Percentiles rank a stretch among this genome's conserved stretches.
Conservation (phyloP, 2,888 invertebrate species). For the Hesperia comma region DNA sequence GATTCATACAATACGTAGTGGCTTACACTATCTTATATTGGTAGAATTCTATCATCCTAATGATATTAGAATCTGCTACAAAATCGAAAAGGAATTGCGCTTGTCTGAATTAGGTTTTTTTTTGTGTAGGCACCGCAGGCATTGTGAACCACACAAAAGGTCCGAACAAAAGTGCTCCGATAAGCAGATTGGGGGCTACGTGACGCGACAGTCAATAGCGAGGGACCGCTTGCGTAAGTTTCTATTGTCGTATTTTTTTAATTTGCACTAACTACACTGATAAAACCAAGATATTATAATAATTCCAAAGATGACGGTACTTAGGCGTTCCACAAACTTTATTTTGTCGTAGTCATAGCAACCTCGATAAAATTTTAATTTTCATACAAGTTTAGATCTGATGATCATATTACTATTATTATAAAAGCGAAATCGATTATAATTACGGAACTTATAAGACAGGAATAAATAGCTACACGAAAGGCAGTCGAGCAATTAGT, state of each 20-base stretch:
- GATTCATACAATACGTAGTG: too few relatives aligned
- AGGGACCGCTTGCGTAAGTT: constrained; percentile 48
- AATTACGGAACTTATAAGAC: too few relatives aligned
- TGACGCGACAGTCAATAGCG: constrained; percentile 63
- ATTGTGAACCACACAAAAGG: constrained; percentile 72
- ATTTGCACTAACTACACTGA: not conserved
- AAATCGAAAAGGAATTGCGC: constrained; percentile 6
- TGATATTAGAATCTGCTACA: not conserved
- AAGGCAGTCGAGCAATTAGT: too few relatives aligned
- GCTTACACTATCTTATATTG: not conserved
- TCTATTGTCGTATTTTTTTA: not conserved
- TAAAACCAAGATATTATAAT: too few relatives aligned
- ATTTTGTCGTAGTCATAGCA: too few relatives aligned
- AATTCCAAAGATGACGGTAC: too few relatives aligned
- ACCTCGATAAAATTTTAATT: too few relatives aligned
- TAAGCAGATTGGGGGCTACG: constrained; percentile 77
- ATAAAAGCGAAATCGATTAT: too few relatives aligned
- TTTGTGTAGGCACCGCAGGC: constrained; percentile 63
- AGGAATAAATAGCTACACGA: too few relatives aligned
- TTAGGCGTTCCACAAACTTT: too few relatives aligned
- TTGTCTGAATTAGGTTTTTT: constrained; percentile 40
- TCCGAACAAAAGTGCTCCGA: constrained; percentile 71
- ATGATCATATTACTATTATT: too few relatives aligned
- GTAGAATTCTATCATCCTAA: constrained; percentile 6
- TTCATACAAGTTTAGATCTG: too few relatives aligned